phyloP scores from a whole-genome alignment of 2,113 vertebrate species.

The Tragelaphus imberbis region DNA sequence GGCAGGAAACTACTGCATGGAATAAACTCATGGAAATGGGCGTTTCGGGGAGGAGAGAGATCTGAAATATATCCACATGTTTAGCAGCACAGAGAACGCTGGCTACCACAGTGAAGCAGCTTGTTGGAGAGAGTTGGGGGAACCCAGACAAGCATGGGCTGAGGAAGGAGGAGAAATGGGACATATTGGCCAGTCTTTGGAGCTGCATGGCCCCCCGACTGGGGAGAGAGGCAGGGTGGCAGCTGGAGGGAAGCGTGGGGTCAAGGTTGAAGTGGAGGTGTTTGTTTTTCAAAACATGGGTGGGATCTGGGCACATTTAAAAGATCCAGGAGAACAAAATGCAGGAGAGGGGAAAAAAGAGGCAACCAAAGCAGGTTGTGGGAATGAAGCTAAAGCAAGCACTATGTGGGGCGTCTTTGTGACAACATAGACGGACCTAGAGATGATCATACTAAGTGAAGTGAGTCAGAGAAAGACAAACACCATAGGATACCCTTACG shows the following conservation, averaged over 20 bases:
- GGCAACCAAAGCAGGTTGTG: background rate
- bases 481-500: background rate
- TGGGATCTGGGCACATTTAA: background rate
- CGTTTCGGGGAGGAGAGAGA: background rate
- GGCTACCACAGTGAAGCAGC: background rate
- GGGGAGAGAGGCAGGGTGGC: background rate
- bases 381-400: background rate
- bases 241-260: background rate
- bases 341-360: background rate
- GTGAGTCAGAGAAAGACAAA: background rate
- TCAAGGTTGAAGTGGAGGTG: background rate
- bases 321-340: background rate
- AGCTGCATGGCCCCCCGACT: rapidly evolving
- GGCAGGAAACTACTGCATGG: rapidly evolving
- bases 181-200: rapidly evolving
- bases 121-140: background rate
- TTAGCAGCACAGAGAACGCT: background rate
- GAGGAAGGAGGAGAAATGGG: background rate
- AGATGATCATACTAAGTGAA: background rate
- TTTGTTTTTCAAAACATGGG: background rate
- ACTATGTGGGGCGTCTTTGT: background rate
- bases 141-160: rapidly evolving
- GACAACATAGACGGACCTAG: background rate
- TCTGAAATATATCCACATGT: rapidly evolving
- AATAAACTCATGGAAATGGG: rapidly evolving